Conservation (phyloP, 2,797 vertebrate species). For the Urocyon cinereoargenteus region DNA sequence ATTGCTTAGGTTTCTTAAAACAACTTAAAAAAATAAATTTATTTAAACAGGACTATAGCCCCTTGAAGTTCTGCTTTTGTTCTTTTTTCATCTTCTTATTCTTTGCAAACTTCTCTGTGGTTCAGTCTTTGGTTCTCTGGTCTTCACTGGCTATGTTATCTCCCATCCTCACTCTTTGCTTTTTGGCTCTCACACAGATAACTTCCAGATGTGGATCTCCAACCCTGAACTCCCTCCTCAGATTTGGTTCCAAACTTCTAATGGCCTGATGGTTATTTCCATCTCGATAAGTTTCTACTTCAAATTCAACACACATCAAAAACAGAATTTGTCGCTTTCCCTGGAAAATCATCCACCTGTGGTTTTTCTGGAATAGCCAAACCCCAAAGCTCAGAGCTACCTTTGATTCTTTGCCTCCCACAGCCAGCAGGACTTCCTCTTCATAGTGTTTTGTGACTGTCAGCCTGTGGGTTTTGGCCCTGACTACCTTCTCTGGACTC, state of each 20-base stretch:
- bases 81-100: not conserved
- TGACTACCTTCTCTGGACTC: not conserved
- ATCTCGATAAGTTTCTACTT: not conserved
- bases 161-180: not conserved
- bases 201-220: conserved; percentile 37
- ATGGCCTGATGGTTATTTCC: not conserved
- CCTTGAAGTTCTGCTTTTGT: not conserved
- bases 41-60: not conserved
- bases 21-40: not conserved
- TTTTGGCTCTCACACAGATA: conserved; percentile 40
- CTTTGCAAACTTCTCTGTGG: not conserved
- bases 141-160: not conserved
- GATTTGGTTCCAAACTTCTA: conserved; percentile 16
- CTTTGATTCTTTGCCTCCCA: not conserved
- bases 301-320: conserved; percentile 42
- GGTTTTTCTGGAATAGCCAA: conserved; percentile 1
- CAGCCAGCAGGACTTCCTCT: not conserved
- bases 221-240: not conserved
- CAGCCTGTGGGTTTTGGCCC: not conserved
- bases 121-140: not conserved
- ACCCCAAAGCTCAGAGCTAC: not conserved
- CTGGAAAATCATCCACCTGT: not conserved
- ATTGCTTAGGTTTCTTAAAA: conserved; percentile 4
- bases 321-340: not conserved
- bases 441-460: not conserved